Percentiles rank a stretch among this genome's conserved stretches.
These are phyloP conservation scores for Sialis fuliginosa DNA, from an alignment of 2,888 invertebrate species.

Conservation along the genomic window DNA sequence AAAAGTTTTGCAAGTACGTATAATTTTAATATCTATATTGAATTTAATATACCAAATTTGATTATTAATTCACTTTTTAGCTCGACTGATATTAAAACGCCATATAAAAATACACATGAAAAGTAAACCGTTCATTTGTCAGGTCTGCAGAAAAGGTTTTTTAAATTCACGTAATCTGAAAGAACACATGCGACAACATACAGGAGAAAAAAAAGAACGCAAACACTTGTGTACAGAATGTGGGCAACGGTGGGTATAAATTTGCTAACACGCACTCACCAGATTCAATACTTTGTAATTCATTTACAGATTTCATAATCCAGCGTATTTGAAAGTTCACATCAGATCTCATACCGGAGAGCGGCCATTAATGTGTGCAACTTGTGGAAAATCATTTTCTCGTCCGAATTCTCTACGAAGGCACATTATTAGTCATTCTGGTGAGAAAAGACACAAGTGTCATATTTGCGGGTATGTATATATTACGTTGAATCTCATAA, in stretches of 20 bases:
- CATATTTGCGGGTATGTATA: slow-evolving; percentile 15
- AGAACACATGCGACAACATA: slow-evolving; percentile 32
- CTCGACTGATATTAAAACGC: slow-evolving; percentile 24
- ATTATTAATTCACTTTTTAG: slow-evolving; percentile 9
- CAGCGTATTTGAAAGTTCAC: slow-evolving; percentile 19
- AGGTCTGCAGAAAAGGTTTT: slow-evolving; percentile 31
- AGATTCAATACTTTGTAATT: not conserved
- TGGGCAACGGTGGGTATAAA: slow-evolving; percentile 17
- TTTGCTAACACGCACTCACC: too few species aligned
- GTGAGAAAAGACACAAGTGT: slow-evolving; percentile 17
- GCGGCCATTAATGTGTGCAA: slow-evolving; percentile 16
- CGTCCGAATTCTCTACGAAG: slow-evolving; percentile 18
- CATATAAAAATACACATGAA: slow-evolving; percentile 35
- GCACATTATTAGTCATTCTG: slow-evolving; percentile 17
- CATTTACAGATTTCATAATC: slow-evolving; percentile 16
- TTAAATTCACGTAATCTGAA: slow-evolving; percentile 32
- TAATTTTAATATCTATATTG: not conserved
- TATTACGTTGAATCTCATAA: not conserved
- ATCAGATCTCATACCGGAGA: slow-evolving; percentile 20
- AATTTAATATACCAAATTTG: not conserved
- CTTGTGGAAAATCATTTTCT: slow-evolving; percentile 18
- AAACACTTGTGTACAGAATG: slow-evolving; percentile 30
- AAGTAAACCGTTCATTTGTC: slow-evolving; percentile 31
- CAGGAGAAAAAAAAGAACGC: slow-evolving; percentile 29
- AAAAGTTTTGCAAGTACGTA: slow-evolving; percentile 29